Conservation (phyloP, 2,888 invertebrate species). For the Agriopis marginaria region DNA sequence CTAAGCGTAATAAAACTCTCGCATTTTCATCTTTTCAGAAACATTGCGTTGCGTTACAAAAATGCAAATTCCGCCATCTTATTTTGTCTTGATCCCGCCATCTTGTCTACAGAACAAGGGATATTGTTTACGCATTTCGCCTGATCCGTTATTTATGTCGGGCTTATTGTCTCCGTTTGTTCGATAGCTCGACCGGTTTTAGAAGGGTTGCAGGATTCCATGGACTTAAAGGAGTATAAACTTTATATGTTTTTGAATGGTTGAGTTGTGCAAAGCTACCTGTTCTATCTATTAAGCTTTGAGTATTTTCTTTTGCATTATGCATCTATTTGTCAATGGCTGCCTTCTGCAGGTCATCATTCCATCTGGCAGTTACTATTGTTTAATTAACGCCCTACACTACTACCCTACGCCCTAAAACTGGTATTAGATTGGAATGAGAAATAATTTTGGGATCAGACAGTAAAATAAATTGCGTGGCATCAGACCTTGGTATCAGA, state of each 20-base stretch:
- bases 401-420: too few species aligned
- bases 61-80: conserved; percentile 68
- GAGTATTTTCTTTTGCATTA: too few species aligned
- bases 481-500: too few species aligned
- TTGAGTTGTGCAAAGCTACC: not conserved
- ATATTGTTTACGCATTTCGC: conserved; percentile 81
- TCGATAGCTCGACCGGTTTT: conserved; percentile 47
- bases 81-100: conserved; percentile 61
- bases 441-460: too few species aligned
- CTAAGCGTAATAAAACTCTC: not conserved
- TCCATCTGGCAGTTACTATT: too few species aligned
- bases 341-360: too few species aligned
- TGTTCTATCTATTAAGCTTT: not conserved
- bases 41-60: not conserved
- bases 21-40: not conserved
- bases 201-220: conserved; percentile 21
- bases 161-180: conserved; percentile 66
- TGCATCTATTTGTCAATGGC: too few species aligned
- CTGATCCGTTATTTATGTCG: conserved; percentile 82
- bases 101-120: conserved; percentile 57
- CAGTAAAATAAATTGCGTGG: too few species aligned
- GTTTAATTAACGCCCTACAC: too few species aligned
- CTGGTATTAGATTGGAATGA: too few species aligned
- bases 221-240: conserved; percentile 20
- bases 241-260: conserved; percentile 24